Evolutionary conservation across 2,888 invertebrate genomes (phyloP).

Genomic region (Ischnura elegans): DNA sequence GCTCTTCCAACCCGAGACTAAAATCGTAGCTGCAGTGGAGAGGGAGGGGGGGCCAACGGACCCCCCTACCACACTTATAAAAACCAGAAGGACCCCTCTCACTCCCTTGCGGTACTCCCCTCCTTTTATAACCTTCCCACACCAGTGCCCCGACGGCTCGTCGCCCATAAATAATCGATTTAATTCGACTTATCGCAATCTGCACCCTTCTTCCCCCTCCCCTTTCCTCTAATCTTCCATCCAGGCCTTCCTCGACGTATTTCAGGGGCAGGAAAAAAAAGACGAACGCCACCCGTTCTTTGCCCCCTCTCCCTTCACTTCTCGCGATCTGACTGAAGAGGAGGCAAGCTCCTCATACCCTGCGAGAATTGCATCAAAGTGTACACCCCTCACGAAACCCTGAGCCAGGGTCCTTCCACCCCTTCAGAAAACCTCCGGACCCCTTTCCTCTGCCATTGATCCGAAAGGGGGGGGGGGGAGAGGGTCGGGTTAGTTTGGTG

Average conservation of each 20-base stretch:
- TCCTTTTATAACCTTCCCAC: not conserved
- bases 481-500: not conserved
- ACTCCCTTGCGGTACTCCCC: not conserved
- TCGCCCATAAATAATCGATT: conserved; percentile 35
- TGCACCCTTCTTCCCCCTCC: not conserved
- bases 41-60: not conserved
- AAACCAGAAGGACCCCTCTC: not conserved
- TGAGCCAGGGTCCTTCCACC: not conserved
- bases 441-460: not conserved
- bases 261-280: no score
- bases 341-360: not conserved
- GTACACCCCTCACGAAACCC: not conserved
- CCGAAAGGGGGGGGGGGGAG: not conserved
- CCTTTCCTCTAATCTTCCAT: not conserved
- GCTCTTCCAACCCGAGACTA: not conserved
- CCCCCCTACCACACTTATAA: not conserved
- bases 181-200: conserved; percentile 31
- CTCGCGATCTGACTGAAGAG: not conserved
- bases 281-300: not conserved
- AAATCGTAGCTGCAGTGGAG: no score
- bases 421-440: not conserved
- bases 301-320: not conserved
- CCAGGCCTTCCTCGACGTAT: no score
- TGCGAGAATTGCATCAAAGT: not conserved
- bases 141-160: not conserved